Percentiles rank a stretch among this genome's conserved stretches.
phyloP scores from a whole-genome alignment of 2,113 vertebrate species.

The Plectropomus leopardus region DNA sequence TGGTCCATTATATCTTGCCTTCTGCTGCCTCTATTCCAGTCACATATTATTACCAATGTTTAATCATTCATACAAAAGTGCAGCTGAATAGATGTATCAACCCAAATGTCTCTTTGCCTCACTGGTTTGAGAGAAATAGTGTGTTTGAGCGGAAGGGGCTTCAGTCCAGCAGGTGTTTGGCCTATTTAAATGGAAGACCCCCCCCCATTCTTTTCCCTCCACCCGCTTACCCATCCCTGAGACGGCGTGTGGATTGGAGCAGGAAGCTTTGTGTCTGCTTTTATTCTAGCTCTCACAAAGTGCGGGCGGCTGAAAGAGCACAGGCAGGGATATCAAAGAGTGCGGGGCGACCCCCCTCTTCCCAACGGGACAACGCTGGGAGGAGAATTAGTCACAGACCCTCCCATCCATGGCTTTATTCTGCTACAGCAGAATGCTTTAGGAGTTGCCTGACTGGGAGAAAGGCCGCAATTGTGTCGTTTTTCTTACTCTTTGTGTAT shows the following conservation, averaged over 20 bases:
- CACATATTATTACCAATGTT: conserved; percentile 58
- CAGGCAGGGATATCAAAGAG: conserved; percentile 88
- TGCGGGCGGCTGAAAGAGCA: conserved; percentile 84
- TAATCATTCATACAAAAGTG: conserved; percentile 72
- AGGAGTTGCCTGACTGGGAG: conserved; percentile 67
- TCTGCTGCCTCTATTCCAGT: conserved; percentile 45
- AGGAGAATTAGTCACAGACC: conserved; percentile 86
- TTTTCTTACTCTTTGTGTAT: conserved; percentile 63
- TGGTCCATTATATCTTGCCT: conserved; percentile 23
- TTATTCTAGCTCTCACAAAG: conserved; percentile 86
- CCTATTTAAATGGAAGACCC: conserved; percentile 85
- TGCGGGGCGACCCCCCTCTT: conserved; percentile 78
- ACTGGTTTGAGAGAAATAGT: conserved; percentile 78
- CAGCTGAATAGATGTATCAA: conserved; percentile 79
- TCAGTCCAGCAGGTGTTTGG: conserved; percentile 88
- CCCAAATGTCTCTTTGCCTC: conserved; percentile 78
- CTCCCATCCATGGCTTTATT: conserved; percentile 86
- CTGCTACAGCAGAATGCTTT: conserved; percentile 75
- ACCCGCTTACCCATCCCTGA: conserved; percentile 77
- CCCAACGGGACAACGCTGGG: conserved; percentile 81
- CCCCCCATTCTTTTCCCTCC: conserved; percentile 26
- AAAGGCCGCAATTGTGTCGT: conserved; percentile 75
- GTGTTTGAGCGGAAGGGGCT: conserved; percentile 81
- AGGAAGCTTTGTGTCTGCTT: conserved; percentile 91
- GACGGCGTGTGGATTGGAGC: conserved; percentile 87